Evolutionary conservation across 1,140 invertebrate species (phyloP), one percentile per base, ranked within the genome.

Genomic region (Hyposmocoma kahamanoa): DNA sequence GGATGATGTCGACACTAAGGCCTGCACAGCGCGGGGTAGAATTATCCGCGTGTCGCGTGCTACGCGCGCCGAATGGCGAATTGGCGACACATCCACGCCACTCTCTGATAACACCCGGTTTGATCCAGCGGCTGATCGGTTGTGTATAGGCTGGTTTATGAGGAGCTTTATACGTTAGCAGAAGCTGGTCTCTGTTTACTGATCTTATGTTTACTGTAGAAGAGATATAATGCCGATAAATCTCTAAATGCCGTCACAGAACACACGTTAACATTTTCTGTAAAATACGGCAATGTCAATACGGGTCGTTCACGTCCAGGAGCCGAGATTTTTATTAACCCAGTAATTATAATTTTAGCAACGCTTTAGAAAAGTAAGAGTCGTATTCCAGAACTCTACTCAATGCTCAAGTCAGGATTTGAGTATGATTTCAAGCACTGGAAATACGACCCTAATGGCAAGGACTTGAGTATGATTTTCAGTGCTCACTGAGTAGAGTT

Each of bases 11-110:
- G 3, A 63, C 1, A 41, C 49, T 38, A 9, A 63, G 20, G 13
- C 60, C 63, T 24, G 46, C 53, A 11, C 22, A 6, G 19, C 28
- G 17, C 34, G 63, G 57, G 8, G 42, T 20, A 1, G 67, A 67
- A 3, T 58, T 62, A 10, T 60, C 28, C 3, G 59, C 56, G 48
- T 70, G 67, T 8, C 61, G 48, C 1, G 56, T 62, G 46, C 53
- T 59, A 45, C 64, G 61, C 11, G 60, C 52, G 9, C 47, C 28
- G 36, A 64, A 70, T 13, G 39, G 15, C 8, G 20, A 18, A 2
- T 51, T 51, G 30, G 56, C 53, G 0, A 67, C 24, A 3, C 61
- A 55, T 21, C 61, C 54, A n/a, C n/a, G n/a, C n/a, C n/a, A n/a
- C 3, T 51, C 22, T 5, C 10, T 10, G 13, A 62, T 17, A n/a